Evolutionary conservation across 2,888 invertebrate genomes (phyloP), one percentile per base, ranked within the genome.

Genomic region (Hyppa rectilinea): DNA sequence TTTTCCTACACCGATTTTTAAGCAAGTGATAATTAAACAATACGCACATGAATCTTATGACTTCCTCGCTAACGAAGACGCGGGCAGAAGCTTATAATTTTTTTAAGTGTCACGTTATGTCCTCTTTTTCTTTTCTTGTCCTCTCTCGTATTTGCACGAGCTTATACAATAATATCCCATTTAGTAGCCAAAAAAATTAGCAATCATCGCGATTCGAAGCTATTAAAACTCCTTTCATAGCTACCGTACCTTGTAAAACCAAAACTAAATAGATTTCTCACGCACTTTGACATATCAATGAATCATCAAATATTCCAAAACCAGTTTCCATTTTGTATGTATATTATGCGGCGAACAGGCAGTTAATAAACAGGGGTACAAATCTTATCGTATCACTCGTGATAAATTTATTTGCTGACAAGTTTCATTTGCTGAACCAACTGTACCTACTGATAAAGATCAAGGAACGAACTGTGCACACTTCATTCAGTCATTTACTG

Each of bases 391-490:
- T 85, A 85, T 71, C 81, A 84, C 76, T 86, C 77, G 84, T 88
- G 89, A 89, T 89, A 87, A 87, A 89, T 89, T 89, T 87, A 90
- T 88, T 84, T 83, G 86, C 89, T 87, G 91, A 88, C 89, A 91
- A 86, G 87, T 87, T 87, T 85, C 84, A 88, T 90, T 90, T 88
- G 86, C 89, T 87, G 83, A 87, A 86, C 84, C 84, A 85, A 87
- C 84, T 82, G 76, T 29, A 81, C 75, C 78, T 29, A 81, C 75
- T 82, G 89, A 89, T 90, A 88, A 83, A 70, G 85, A 89, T 91
- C 89, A 81, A 86, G 88, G 84, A 87, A 87, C 82, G 82, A 80
- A 79, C 65, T 66, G 66, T 77, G 77, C 76, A 75, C 78, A 84
- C 80, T 85, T 76, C 80, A 78, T 82, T 80, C 74, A 74, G 38